Conservation (phyloP, 92 coral and sea anemone genomes). For the Heteractis magnifica region DNA sequence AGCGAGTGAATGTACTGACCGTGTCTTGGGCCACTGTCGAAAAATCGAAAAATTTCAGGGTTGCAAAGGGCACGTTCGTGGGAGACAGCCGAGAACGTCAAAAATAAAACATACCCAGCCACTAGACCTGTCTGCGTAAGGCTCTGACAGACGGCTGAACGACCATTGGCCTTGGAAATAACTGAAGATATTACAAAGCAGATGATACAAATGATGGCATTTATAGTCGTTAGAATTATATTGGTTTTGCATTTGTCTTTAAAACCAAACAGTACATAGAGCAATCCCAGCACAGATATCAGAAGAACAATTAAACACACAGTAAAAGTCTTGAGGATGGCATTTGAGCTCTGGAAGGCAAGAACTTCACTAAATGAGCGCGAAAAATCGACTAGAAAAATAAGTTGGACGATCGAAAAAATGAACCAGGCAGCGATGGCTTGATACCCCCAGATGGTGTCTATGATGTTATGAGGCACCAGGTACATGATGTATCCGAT, state of each 20-base stretch:
- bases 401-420: constrained; percentile 61
- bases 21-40: constrained; percentile 22
- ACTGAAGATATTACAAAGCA: constrained; percentile 45
- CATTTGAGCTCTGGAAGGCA: not conserved
- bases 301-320: constrained; percentile 23
- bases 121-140: constrained; percentile 69
- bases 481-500: constrained; percentile 38
- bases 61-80: constrained; percentile 57
- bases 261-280: constrained; percentile 50
- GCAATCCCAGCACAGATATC: constrained; percentile 27
- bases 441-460: constrained; percentile 61
- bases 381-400: constrained; percentile 68
- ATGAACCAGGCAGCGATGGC: constrained; percentile 67
- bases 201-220: constrained; percentile 45
- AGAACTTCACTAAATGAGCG: constrained; percentile 17
- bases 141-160: not conserved
- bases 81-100: constrained; percentile 57
- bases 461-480: constrained; percentile 61
- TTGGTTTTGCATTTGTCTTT: constrained; percentile 65
- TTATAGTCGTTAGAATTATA: constrained; percentile 52
- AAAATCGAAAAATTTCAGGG: constrained; percentile 32
- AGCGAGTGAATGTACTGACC: constrained; percentile 50
- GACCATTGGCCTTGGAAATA: constrained; percentile 15
- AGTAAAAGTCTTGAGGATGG: constrained; percentile 4
- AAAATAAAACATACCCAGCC: constrained; percentile 51